phyloP scores from a whole-genome alignment of 1,140 invertebrate species.

The Drosophila parabipectinata region DNA sequence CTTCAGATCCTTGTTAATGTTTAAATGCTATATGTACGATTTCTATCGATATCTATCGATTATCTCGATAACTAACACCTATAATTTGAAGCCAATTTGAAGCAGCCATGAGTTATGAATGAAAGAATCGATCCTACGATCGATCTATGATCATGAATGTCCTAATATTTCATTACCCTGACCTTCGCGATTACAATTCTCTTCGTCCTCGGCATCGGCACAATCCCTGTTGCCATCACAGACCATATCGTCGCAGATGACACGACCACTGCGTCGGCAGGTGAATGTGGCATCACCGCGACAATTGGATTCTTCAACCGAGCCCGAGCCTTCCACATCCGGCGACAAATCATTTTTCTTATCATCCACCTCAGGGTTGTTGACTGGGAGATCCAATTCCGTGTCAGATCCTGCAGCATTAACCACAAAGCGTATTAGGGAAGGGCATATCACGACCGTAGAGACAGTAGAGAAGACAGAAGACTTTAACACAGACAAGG shows the following conservation, averaged over 20 bases:
- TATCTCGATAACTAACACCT: not conserved
- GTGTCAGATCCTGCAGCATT: not conserved
- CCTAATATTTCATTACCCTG: constrained; percentile 42
- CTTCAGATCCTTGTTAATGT: too few species aligned
- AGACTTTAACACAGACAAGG: constrained; percentile 1
- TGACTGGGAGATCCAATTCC: not conserved
- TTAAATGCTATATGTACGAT: not conserved
- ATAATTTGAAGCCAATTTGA: not conserved
- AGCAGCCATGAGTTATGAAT: not conserved
- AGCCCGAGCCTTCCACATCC: constrained; percentile 51
- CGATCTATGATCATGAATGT: not conserved
- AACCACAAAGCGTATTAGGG: constrained; percentile 24
- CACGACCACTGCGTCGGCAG: constrained; percentile 79
- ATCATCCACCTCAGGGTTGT: too few species aligned
- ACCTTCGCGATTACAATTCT: constrained; percentile 27
- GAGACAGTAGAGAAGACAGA: not conserved
- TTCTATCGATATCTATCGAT: not conserved
- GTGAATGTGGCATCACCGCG: constrained; percentile 85
- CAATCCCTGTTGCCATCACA: constrained; percentile 85
- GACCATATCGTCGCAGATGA: constrained; percentile 85
- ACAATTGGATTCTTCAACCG: constrained; percentile 60
- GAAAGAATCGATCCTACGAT: not conserved
- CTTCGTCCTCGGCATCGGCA: constrained; percentile 59
- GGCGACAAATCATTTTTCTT: too few species aligned
- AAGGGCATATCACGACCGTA: not conserved